Percentiles rank a stretch among this genome's conserved stretches.
Conservation (phyloP, 1,140 invertebrate genomes). For the Diabrotica virgifera region DNA sequence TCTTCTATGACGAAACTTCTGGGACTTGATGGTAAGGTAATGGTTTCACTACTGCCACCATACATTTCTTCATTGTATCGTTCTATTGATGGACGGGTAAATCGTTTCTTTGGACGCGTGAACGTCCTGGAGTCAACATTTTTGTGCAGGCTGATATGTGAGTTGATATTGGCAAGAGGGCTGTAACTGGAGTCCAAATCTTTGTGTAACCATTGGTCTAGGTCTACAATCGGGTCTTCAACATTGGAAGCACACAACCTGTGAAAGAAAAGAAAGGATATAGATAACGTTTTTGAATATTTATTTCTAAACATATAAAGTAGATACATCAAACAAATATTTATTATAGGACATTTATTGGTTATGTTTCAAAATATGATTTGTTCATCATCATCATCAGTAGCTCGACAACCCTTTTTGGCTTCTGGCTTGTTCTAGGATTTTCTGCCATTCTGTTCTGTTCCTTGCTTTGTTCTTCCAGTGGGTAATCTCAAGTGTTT, state of each 20-base stretch:
- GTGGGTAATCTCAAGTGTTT: no score
- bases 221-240: constrained; percentile 16
- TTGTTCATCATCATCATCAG: no score
- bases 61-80: constrained; percentile 44
- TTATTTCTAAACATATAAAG: no score
- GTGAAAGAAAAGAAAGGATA: constrained; percentile 9
- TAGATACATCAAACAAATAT: no score
- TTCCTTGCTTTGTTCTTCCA: no score
- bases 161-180: constrained; percentile 7
- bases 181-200: constrained; percentile 13
- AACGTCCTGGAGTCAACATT: constrained; percentile 52
- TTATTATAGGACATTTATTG: no score
- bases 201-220: constrained; percentile 20
- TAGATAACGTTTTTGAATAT: not conserved
- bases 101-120: constrained; percentile 51
- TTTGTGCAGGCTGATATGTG: constrained; percentile 37
- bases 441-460: no score
- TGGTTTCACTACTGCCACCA: constrained; percentile 26
- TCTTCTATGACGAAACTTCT: constrained; percentile 17
- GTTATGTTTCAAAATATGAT: no score
- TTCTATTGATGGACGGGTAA: constrained; percentile 47
- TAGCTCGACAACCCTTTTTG: no score
- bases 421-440: no score
- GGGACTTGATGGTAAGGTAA: not conserved
- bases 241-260: constrained; percentile 12